Base-by-base conservation (phyloP, 2,888 invertebrate species). In the Ochropacha duplaris region DNA sequence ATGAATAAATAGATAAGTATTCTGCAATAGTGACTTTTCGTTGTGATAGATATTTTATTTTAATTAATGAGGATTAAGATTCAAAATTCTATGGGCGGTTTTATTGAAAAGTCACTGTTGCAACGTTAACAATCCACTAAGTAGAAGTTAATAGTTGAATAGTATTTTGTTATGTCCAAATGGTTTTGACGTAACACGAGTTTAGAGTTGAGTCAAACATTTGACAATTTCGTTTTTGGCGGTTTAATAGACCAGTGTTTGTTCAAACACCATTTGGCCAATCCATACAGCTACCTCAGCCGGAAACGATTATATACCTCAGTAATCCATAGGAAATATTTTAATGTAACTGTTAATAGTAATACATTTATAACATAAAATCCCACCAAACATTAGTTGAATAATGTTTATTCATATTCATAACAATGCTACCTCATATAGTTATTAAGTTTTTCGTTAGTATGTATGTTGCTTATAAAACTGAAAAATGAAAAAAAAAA, bases 401-500 rank as follows among this genome's bases (percentile, higher is more conserved):
- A 74, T 87, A 85, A 83, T 74, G 67, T 78, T 74, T 77, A 81
- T 84, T 84, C 81, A 84, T 87, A 87, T 88, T 85, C 87, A 88
- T 90, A 85, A 85, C 86, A 78, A 83, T 84, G 81, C 91, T 92
- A 92, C 92, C 92, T 92, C 92, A 92, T 86, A 83, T 89, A 87
- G 86, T 76, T 76, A 19, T 19, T 81, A 83, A 84, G 83, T 69
- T 68, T 62, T 73, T 74, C 65, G 69, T 68, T 62, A 64, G 64
- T 66, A 64, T 68, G 61, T 62, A 64, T 71, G 68, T 58, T 68
- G 65, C 69, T 69, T 22, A 44, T 24, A 16, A 26, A 57, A 52
- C 19, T 28, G 22, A 31, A 52, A 31, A 19, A 31, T 52, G 11
- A 31, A 31, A 52, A 31, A 19, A 31, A 52, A 31, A 31, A 22